A percentile compares a stretch with the other conserved stretches of the same genome.
Evolutionary conservation across 2,797 vertebrate genomes (phyloP).

Genomic region (Garrulus glandarius): DNA sequence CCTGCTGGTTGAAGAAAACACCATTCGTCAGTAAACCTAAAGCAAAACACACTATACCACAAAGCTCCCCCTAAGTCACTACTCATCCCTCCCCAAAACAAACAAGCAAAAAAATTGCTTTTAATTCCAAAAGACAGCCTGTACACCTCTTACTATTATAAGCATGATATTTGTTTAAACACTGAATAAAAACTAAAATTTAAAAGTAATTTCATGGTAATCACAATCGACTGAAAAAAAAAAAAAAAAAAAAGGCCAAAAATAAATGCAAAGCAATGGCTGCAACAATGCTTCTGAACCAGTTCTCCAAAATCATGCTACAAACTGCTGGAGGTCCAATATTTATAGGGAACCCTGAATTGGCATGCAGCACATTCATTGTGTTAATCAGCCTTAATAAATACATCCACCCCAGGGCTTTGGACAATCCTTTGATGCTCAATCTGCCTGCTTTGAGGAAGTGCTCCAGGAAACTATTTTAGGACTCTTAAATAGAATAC

Average conservation of each 20-base stretch:
- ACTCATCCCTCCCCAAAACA: not conserved
- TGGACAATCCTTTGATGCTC: constrained; percentile 43
- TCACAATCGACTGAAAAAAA: not conserved
- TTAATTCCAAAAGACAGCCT: not conserved
- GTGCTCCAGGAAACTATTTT: constrained; percentile 6
- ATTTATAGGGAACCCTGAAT: constrained; percentile 15
- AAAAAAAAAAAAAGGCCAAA: not conserved
- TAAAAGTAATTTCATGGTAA: not conserved
- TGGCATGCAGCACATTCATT: not conserved
- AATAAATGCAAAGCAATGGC: not conserved
- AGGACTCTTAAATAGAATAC: constrained; percentile 38
- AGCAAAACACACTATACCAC: not conserved
- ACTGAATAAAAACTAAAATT: not conserved
- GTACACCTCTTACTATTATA: not conserved
- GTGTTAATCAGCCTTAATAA: constrained; percentile 44
- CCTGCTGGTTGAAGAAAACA: constrained; percentile 36
- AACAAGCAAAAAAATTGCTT: not conserved
- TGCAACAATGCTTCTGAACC: not conserved
- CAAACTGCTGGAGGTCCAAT: not conserved
- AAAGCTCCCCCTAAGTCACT: not conserved
- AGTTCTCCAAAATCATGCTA: not conserved
- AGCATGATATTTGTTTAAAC: not conserved
- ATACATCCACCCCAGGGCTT: constrained; percentile 2
- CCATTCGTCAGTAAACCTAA: constrained; percentile 14
- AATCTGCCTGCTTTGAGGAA: constrained; percentile 29